Evolutionary conservation across 2,888 invertebrate species (phyloP), one percentile per base, ranked within the genome.

Genomic region (Eurytoma californica): DNA sequence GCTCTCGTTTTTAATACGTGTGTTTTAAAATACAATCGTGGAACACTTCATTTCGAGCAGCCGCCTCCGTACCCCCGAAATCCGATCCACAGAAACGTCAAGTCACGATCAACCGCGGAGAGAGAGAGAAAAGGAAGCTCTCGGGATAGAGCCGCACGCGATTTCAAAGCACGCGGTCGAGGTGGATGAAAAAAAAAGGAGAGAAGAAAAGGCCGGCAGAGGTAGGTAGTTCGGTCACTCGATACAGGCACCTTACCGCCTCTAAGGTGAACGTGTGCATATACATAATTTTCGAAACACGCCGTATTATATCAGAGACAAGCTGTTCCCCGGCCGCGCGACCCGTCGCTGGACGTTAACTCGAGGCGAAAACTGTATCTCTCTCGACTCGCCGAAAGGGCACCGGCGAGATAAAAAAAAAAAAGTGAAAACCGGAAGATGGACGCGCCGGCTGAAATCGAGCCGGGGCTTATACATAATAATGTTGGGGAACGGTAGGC

Each of bases 281-380:
- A 69, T 57, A 30, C 24, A 47, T 63, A 30, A 57, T 68, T 74
- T 72, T 72, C 24, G 55, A 53, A 55, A 60, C 67, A 18, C 28
- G 61, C n/a, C 28, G 75, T 60, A 70, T 75, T 75, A 76, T 68
- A 67, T 75, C 79, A 60, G 72, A 16, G 67, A 78, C 73, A 73
- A 68, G 78, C 47, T 57, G 79, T 58, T 57, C 20, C 20, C 57
- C 39, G 39, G 61, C 28, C 28, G 47, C 14, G n/a, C 39, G 57
- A 47, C 20, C 60, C 2, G 13, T 16, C 53, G 3, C 18, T 30
- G n/a, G 53, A 51, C 20, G 63, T 47, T 79, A 66, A 75, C 72
- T 39, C 70, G 72, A 75, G 66, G 66, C 67, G 75, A 75, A 75
- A 75, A 75, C 58, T 58, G 69, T 30, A 70, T 76, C 79, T 39